Conservation (phyloP, 2,888 invertebrate genomes). For the Phyllotreta striolata region DNA sequence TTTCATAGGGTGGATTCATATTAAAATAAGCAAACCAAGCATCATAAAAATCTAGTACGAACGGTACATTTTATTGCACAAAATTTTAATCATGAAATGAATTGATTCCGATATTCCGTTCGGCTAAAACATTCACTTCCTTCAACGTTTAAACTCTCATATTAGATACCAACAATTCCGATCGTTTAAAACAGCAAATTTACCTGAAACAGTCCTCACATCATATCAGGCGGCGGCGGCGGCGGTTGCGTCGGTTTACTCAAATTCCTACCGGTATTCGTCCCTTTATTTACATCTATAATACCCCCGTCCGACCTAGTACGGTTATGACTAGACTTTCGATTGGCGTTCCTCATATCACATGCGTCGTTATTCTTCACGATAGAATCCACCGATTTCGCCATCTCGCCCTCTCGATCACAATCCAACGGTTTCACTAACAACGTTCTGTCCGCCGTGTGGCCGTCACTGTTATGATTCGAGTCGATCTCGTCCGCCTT, state of each 20-base stretch:
- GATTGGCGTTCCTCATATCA: slow-evolving; percentile 42
- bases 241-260: slow-evolving; percentile 61
- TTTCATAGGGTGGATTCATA: too few species aligned
- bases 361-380: slow-evolving; percentile 41
- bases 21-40: too few species aligned
- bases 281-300: slow-evolving; percentile 50
- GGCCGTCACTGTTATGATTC: slow-evolving; percentile 20
- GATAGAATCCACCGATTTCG: slow-evolving; percentile 19
- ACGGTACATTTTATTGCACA: too few species aligned
- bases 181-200: slow-evolving; percentile 15
- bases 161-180: too few species aligned
- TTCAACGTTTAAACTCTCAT: too few species aligned
- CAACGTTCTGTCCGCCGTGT: slow-evolving; percentile 13
- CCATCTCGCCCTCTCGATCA: slow-evolving; percentile 10
- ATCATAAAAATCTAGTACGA: too few species aligned
- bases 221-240: slow-evolving; percentile 57
- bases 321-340: slow-evolving; percentile 57
- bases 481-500: slow-evolving; percentile 40
- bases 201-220: background rate
- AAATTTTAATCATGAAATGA: too few species aligned
- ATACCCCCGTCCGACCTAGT: slow-evolving; percentile 61
- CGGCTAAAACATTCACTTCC: too few species aligned
- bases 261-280: slow-evolving; percentile 49
- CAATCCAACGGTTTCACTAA: slow-evolving; percentile 18
- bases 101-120: too few species aligned